Conservation (phyloP, 2,888 invertebrate species). For the Microctonus hyperodae region DNA sequence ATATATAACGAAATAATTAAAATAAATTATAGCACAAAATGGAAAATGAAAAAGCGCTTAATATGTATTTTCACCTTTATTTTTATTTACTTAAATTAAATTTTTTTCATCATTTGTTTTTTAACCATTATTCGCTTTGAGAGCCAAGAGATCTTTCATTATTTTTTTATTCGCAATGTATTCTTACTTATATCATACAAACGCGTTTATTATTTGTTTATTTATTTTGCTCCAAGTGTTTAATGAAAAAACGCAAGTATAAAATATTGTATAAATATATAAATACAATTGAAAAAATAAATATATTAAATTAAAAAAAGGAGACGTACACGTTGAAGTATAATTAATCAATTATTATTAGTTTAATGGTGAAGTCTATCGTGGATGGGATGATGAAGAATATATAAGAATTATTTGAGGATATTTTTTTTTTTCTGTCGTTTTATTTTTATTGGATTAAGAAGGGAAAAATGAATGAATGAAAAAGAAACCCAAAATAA, state of each 20-base stretch:
- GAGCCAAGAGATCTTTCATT: slow-evolving; percentile 60
- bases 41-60: slow-evolving; percentile 29
- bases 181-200: slow-evolving; percentile 25
- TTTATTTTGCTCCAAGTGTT: slow-evolving; percentile 36
- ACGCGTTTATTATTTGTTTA: slow-evolving; percentile 37
- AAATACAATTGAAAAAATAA: slow-evolving; percentile 63
- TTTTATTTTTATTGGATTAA: background rate
- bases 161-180: too few species aligned
- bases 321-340: slow-evolving; percentile 57
- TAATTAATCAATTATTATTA: slow-evolving; percentile 53
- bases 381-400: slow-evolving; percentile 34
- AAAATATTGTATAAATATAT: slow-evolving; percentile 63
- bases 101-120: slow-evolving; percentile 23
- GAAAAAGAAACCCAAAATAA: background rate
- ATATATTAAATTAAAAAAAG: slow-evolving; percentile 62
- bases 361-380: slow-evolving; percentile 57
- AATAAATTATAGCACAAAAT: slow-evolving; percentile 3
- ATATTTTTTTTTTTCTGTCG: background rate
- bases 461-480: too few species aligned
- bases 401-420: background rate
- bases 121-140: slow-evolving; percentile 47
- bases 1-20: background rate
- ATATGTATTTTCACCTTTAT: slow-evolving; percentile 25
- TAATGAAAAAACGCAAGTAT: slow-evolving; percentile 58
- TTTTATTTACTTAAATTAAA: slow-evolving; percentile 32